phyloP scores from a whole-genome alignment of 2,113 vertebrate species.

The Jaculus jaculus region DNA sequence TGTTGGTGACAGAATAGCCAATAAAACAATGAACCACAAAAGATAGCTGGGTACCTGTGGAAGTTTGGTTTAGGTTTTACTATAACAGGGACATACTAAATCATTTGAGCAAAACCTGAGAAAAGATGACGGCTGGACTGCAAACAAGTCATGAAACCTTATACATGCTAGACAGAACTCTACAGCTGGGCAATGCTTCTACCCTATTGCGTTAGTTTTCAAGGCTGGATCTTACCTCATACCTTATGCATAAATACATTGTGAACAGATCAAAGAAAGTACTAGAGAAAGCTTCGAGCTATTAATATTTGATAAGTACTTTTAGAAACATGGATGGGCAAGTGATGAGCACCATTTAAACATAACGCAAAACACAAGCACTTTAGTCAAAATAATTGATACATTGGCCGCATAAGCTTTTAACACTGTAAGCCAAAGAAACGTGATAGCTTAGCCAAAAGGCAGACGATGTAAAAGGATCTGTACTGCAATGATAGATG shows the following conservation, averaged over 20 bases:
- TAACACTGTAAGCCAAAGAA: neutral
- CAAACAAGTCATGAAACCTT: no score
- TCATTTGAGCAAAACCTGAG: neutral
- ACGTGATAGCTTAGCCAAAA: neutral
- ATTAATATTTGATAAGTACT: no score
- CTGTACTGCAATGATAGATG: neutral
- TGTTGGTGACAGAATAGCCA: neutral
- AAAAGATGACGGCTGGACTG: no score
- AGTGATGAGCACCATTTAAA: neutral
- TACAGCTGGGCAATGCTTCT: neutral
- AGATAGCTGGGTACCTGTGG: neutral
- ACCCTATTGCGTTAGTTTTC: neutral
- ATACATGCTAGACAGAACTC: neutral
- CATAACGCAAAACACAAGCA: neutral
- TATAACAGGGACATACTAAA: accelerated
- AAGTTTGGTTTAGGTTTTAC: neutral
- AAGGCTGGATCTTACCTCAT: neutral
- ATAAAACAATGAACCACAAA: neutral
- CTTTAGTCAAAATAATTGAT: neutral
- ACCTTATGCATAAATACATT: neutral
- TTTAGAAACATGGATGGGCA: neutral
- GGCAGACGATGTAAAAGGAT: neutral
- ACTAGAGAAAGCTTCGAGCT: no score
- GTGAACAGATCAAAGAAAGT: no score
- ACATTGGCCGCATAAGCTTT: neutral